phyloP scores from a whole-genome alignment of 2,888 invertebrate genomes.

The Synanthedon tipuliformis region DNA sequence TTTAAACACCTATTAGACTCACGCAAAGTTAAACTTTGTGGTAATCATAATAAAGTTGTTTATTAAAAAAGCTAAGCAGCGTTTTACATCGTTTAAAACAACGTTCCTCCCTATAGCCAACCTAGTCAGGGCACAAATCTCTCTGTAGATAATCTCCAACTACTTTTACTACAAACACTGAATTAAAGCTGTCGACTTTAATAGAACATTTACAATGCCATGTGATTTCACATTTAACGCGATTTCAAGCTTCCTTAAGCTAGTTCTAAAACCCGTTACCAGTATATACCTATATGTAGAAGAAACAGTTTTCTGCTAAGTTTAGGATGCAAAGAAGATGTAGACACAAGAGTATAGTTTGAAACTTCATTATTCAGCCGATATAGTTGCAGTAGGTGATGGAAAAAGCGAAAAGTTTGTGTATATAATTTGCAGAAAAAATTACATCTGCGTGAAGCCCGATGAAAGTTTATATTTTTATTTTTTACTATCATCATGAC shows the following conservation, averaged over 20 bases:
- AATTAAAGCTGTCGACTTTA: constrained; percentile 35
- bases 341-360: too few relatives aligned
- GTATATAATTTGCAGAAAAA: too few relatives aligned
- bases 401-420: too few relatives aligned
- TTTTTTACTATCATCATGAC: too few relatives aligned
- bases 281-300: background rate
- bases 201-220: constrained; percentile 35
- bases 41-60: constrained; percentile 19
- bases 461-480: too few relatives aligned
- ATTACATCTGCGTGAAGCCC: too few relatives aligned
- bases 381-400: too few relatives aligned
- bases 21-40: constrained; percentile 27
- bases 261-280: background rate
- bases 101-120: constrained; percentile 24
- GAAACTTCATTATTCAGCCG: too few relatives aligned
- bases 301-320: background rate
- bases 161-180: constrained; percentile 50
- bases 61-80: constrained; percentile 7
- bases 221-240: constrained; percentile 26
- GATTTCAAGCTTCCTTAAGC: constrained; percentile 14
- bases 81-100: constrained; percentile 8
- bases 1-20: constrained; percentile 12
- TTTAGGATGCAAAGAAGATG: background rate
- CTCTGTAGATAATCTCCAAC: constrained; percentile 52
- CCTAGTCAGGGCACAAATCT: constrained; percentile 61